Percentiles rank a stretch among this genome's conserved stretches.
These are phyloP conservation scores for Hepsetus odoe DNA, from an alignment of 2,113 vertebrate species.

Conservation along the genomic window DNA sequence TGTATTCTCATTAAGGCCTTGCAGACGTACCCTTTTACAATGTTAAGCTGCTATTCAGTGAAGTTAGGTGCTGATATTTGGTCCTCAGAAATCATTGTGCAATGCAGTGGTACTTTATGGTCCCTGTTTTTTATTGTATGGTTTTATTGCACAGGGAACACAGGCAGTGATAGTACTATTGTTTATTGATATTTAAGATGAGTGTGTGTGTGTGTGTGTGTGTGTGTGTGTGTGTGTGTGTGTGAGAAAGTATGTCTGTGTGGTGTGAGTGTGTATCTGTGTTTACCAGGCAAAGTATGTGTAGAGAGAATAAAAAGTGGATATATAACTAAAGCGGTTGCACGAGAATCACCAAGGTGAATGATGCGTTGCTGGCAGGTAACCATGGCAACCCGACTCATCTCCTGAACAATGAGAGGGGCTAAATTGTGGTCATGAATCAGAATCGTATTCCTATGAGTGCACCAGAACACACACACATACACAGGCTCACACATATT, in stretches of 20 bases:
- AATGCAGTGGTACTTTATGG: neutral
- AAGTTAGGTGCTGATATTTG: neutral
- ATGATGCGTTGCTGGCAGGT: slow-evolving; percentile 40
- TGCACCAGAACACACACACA: slow-evolving; percentile 20
- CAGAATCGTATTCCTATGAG: slow-evolving; percentile 36
- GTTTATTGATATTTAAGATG: neutral
- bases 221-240: slow-evolving; percentile 7
- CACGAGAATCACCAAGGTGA: slow-evolving; percentile 42
- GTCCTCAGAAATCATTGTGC: neutral
- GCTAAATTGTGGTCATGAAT: slow-evolving; percentile 48
- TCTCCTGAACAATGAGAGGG: slow-evolving; percentile 36
- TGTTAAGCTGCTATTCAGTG: neutral
- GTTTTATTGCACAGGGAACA: too few relatives aligned
- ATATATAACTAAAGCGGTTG: slow-evolving; percentile 16
- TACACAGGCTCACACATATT: slow-evolving; percentile 1
- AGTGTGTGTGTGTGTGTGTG: slow-evolving; percentile 27
- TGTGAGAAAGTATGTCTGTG: too few relatives aligned
- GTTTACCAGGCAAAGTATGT: slow-evolving; percentile 9
- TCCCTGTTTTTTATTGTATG: too few relatives aligned
- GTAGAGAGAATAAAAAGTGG: slow-evolving; percentile 22
- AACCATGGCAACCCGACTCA: slow-evolving; percentile 43
- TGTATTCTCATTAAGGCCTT: neutral
- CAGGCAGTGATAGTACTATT: neutral
- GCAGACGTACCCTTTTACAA: neutral
- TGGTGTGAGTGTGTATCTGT: too few relatives aligned